phyloP scores from a whole-genome alignment of 2,113 vertebrate genomes.

The Leiothrix lutea region DNA sequence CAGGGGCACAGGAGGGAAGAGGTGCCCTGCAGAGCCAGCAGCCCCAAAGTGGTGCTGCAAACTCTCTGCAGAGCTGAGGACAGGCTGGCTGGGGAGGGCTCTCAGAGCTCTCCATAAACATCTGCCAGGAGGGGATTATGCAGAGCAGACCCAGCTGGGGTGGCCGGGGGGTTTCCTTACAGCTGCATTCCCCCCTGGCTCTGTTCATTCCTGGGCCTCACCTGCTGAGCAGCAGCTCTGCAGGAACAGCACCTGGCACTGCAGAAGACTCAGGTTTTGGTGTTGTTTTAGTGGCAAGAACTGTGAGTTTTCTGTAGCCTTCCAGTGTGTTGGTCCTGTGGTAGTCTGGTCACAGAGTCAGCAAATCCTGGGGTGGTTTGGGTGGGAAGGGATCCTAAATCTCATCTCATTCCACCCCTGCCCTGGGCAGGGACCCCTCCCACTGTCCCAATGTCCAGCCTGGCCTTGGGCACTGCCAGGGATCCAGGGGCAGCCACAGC shows the following conservation, averaged over 20 bases:
- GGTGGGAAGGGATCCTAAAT: background rate
- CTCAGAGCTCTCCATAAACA: background rate
- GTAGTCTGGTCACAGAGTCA: rapidly evolving
- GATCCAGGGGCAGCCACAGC: background rate
- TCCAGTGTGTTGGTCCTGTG: rapidly evolving
- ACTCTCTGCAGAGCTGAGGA: too few species aligned
- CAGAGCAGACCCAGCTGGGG: background rate
- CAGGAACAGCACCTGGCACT: background rate
- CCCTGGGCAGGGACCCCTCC: background rate
- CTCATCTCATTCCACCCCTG: rapidly evolving
- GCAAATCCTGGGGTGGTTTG: background rate
- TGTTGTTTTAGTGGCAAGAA: rapidly evolving
- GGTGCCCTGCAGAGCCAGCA: too few species aligned
- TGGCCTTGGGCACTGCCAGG: background rate
- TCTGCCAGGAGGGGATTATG: background rate
- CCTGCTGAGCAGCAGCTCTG: background rate
- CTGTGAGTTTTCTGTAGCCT: background rate
- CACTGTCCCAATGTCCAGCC: background rate
- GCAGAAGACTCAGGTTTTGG: background rate
- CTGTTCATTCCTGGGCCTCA: background rate
- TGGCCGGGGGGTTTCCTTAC: background rate
- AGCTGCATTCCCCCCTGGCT: background rate
- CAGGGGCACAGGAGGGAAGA: too few species aligned
- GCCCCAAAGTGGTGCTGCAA: too few species aligned
- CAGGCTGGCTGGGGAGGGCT: too few species aligned